Percentiles rank a stretch among this genome's conserved stretches.
phyloP scores from a whole-genome alignment of 2,113 vertebrate genomes.

The Xiphorhynchus elegans region DNA sequence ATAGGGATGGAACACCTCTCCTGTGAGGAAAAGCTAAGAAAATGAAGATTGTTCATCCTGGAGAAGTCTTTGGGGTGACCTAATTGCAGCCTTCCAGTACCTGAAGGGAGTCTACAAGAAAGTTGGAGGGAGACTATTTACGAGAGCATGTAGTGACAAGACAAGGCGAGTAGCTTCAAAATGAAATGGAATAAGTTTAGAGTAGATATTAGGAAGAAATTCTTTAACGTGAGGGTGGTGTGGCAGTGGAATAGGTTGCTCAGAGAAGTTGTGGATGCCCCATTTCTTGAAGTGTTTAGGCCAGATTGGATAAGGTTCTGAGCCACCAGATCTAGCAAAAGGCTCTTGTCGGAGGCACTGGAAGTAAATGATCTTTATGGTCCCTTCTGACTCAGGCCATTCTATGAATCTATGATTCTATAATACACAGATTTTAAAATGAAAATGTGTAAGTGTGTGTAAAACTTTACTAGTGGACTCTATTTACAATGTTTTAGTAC shows the following conservation, averaged over 20 bases:
- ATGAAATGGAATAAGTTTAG: background rate
- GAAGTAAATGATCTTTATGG: background rate
- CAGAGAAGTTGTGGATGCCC: background rate
- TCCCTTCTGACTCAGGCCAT: background rate
- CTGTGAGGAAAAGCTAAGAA: background rate
- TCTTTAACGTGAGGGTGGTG: background rate
- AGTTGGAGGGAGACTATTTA: background rate
- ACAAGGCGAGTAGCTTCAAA: background rate
- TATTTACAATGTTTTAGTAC: background rate
- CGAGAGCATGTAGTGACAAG: background rate
- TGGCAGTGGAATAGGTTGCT: accelerated
- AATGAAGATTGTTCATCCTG: background rate
- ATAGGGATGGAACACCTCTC: background rate
- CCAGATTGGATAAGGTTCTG: background rate
- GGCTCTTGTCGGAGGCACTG: background rate
- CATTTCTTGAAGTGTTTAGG: background rate
- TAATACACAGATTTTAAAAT: background rate
- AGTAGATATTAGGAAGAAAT: background rate
- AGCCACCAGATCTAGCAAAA: background rate
- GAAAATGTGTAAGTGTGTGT: background rate
- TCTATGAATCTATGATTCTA: background rate
- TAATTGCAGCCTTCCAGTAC: background rate
- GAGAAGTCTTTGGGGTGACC: background rate
- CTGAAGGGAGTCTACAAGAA: background rate
- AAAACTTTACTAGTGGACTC: background rate